Conservation (phyloP, 1,140 invertebrate genomes). For the Monomorium pharaonis region DNA sequence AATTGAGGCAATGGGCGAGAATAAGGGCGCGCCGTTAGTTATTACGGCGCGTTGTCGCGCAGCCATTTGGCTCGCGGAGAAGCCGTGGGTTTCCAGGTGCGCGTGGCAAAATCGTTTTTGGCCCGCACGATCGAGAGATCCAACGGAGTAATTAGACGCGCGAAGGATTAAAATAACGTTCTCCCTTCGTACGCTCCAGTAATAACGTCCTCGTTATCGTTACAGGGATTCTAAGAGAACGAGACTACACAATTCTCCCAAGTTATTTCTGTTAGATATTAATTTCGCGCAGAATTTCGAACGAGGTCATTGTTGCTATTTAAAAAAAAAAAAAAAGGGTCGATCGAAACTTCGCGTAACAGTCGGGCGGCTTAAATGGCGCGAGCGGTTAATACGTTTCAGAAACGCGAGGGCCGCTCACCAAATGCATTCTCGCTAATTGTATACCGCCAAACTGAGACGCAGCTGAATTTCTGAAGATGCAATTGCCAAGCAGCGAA, state of each 20-base stretch:
- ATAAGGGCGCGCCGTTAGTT: slow-evolving; percentile 43
- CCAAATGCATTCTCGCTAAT: slow-evolving; percentile 34
- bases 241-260: background rate
- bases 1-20: slow-evolving; percentile 40
- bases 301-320: background rate
- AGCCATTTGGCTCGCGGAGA: slow-evolving; percentile 9
- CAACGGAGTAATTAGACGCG: slow-evolving; percentile 14
- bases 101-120: slow-evolving; percentile 15
- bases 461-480: slow-evolving; percentile 44
- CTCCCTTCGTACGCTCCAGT: background rate
- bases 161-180: slow-evolving; percentile 16
- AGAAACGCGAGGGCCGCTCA: slow-evolving; percentile 19
- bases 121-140: background rate
- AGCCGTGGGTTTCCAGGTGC: background rate
- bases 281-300: background rate
- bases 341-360: background rate
- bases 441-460: slow-evolving; percentile 29
- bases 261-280: slow-evolving; percentile 13
- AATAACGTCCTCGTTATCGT: slow-evolving; percentile 22
- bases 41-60: slow-evolving; percentile 29
- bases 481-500: slow-evolving; percentile 26
- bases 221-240: background rate
- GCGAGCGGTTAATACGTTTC: slow-evolving; percentile 1
- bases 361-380: background rate
- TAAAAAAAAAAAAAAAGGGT: background rate